Conservation (phyloP, 1,140 invertebrate species). For the Vanessa atalanta region DNA sequence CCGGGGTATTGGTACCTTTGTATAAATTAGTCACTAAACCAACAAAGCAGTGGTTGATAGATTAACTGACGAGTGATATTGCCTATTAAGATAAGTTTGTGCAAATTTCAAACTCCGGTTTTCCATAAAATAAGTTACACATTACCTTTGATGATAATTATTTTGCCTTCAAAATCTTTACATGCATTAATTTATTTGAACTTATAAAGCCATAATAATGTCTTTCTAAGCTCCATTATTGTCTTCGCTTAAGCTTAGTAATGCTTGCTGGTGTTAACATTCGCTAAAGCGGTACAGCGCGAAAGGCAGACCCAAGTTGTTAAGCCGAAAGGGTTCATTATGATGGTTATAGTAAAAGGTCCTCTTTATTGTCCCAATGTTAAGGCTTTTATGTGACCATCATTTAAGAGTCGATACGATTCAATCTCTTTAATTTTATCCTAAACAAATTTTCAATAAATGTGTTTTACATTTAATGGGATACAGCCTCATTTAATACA, state of each 20-base stretch:
- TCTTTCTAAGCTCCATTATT: conserved; percentile 8
- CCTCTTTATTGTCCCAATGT: conserved; percentile 67
- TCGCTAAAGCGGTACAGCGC: conserved; percentile 45
- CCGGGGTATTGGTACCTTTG: too few species aligned
- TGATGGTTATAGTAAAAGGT: conserved; percentile 69
- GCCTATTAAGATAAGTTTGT: too few species aligned
- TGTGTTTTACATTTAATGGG: too few species aligned
- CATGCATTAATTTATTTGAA: neutral
- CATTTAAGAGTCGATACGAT: conserved; percentile 48
- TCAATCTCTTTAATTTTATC: neutral
- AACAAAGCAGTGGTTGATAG: too few species aligned
- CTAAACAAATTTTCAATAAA: too few species aligned
- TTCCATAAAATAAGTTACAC: too few species aligned
- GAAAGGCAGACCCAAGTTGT: conserved; percentile 56
- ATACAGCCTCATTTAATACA: too few species aligned
- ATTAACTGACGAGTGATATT: too few species aligned
- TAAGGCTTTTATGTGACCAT: conserved; percentile 63
- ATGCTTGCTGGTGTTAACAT: conserved; percentile 57
- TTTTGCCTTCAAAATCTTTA: too few species aligned
- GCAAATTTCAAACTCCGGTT: too few species aligned
- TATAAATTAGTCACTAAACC: too few species aligned
- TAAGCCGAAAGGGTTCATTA: conserved; percentile 69
- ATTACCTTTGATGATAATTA: too few species aligned
- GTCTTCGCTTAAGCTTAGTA: conserved; percentile 28
- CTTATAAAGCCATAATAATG: conserved; percentile 10